Conservation (phyloP, 1,140 invertebrate genomes). For the Samia ricini region DNA sequence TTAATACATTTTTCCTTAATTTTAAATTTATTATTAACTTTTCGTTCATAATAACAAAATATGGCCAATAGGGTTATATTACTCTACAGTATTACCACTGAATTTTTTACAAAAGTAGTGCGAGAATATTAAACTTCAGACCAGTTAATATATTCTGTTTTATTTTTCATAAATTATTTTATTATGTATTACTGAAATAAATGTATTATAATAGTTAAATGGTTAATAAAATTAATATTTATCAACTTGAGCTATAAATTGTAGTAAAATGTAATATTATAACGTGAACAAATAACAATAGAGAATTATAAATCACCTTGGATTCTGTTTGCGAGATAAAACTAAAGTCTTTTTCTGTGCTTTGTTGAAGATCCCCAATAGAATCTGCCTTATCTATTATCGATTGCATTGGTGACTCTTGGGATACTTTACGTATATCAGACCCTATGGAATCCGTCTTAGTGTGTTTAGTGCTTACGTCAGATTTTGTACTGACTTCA, state of each 20-base stretch:
- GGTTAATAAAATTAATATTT: too few relatives aligned
- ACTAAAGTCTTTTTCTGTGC: conserved; percentile 72
- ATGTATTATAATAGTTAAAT: too few relatives aligned
- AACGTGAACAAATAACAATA: background rate
- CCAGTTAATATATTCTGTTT: too few relatives aligned
- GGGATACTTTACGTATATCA: conserved; percentile 57
- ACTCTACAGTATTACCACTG: too few relatives aligned
- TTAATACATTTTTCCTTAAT: conserved; percentile 3
- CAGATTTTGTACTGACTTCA: conserved; percentile 62
- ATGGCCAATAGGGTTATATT: too few relatives aligned
- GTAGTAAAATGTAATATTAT: too few relatives aligned
- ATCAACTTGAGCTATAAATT: too few relatives aligned
- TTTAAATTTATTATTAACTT: background rate
- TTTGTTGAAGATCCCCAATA: conserved; percentile 68
- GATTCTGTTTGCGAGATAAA: conserved; percentile 76
- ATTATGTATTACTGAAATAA: too few relatives aligned
- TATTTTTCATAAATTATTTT: too few relatives aligned
- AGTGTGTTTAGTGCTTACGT: conserved; percentile 61
- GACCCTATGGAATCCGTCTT: conserved; percentile 73
- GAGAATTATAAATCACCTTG: conserved; percentile 45
- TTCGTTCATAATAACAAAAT: background rate
- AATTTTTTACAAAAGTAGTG: too few relatives aligned
- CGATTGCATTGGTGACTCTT: conserved; percentile 63
- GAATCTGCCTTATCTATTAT: conserved; percentile 68
- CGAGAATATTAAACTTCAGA: too few relatives aligned